Conservation (phyloP, 2,888 invertebrate genomes). For the Agrotis exclamationis region DNA sequence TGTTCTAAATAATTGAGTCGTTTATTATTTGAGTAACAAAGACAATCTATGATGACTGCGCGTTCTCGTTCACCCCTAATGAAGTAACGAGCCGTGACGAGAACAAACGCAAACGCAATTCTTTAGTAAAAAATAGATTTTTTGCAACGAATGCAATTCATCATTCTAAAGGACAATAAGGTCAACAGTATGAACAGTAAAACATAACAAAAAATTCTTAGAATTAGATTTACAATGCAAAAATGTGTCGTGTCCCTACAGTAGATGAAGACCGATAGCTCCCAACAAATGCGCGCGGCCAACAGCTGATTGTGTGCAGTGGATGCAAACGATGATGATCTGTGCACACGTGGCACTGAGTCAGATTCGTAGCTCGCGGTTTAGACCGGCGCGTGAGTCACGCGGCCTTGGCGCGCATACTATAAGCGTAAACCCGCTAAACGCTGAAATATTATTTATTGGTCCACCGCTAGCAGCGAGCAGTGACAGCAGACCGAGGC, state of each 20-base stretch:
- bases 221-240: background rate
- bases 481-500: conserved; percentile 78
- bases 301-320: conserved; percentile 70
- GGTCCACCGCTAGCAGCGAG: conserved; percentile 74
- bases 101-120: conserved; percentile 12
- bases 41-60: conserved; percentile 6
- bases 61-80: conserved; percentile 22
- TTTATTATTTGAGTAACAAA: conserved; percentile 8
- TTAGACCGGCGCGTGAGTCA: conserved; percentile 85
- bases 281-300: conserved; percentile 37
- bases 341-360: conserved; percentile 77
- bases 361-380: conserved; percentile 79
- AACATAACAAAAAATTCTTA: conserved; percentile 3
- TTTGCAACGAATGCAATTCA: conserved; percentile 19
- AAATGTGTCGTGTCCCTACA: conserved; percentile 13
- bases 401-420: conserved; percentile 82
- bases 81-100: conserved; percentile 39
- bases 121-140: conserved; percentile 33
- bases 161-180: conserved; percentile 24
- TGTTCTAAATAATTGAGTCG: conserved; percentile 11
- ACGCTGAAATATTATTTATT: conserved; percentile 86
- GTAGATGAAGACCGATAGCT: conserved; percentile 42
- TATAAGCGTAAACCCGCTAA: conserved; percentile 79
- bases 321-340: conserved; percentile 58
- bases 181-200: conserved; percentile 11